Percentiles rank a stretch among this genome's conserved stretches.
Conservation (phyloP, 2,888 invertebrate species). For the Parnassius mnemosyne region DNA sequence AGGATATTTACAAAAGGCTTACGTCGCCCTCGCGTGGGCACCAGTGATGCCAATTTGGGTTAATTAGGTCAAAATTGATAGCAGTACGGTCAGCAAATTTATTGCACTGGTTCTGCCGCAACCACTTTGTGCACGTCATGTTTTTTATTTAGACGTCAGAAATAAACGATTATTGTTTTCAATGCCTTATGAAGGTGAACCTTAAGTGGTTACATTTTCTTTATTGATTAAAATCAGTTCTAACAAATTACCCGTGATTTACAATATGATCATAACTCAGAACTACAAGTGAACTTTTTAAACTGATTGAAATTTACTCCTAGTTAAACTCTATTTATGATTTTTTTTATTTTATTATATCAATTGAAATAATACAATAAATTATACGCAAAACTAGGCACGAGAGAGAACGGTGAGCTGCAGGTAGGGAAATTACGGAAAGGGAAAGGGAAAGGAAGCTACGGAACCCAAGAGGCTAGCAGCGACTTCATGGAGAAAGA, state of each 20-base stretch:
- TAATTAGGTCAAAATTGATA: constrained; percentile 27
- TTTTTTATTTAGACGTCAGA: constrained; percentile 25
- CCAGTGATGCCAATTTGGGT: constrained; percentile 20
- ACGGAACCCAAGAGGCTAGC: no score
- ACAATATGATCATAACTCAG: not conserved
- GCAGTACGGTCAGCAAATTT: constrained; percentile 18
- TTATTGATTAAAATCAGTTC: constrained; percentile 2
- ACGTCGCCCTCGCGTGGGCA: constrained; percentile 25
- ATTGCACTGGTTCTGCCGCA: constrained; percentile 18
- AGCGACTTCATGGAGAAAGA: no score
- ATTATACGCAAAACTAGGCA: no score
- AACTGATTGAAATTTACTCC: no score
- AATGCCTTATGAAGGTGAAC: constrained; percentile 11
- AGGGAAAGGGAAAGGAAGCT: no score
- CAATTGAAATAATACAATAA: no score
- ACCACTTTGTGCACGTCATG: constrained; percentile 22
- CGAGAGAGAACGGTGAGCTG: no score
- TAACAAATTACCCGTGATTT: constrained; percentile 7
- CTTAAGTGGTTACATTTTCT: constrained; percentile 5
- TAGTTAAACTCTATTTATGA: no score
- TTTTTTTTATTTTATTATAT: no score
- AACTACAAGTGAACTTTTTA: no score
- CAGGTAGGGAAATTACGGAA: no score
- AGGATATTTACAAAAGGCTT: constrained; percentile 11
- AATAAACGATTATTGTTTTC: constrained; percentile 15